phyloP scores from a whole-genome alignment of 1,140 invertebrate species.

The Lucilia cuprina region DNA sequence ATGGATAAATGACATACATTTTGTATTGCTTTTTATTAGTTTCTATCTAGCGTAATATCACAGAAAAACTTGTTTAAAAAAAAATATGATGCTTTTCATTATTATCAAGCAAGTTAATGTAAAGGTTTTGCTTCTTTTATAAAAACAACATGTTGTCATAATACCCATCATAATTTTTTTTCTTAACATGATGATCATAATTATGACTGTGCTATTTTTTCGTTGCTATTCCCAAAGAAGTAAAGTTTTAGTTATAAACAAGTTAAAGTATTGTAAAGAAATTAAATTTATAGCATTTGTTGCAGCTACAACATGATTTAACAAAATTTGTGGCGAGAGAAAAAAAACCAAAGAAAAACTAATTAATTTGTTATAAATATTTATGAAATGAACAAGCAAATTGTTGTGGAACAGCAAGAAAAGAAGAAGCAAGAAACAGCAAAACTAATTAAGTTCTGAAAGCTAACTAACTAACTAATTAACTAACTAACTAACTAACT shows the following conservation, averaged over 20 bases:
- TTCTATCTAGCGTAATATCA: not conserved
- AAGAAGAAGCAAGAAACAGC: too few relatives aligned
- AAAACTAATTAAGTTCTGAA: too few relatives aligned
- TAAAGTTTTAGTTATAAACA: not conserved
- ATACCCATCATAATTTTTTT: not conserved
- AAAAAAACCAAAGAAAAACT: too few relatives aligned
- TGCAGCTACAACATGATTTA: not conserved
- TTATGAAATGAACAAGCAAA: not conserved
- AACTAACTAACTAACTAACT: too few relatives aligned
- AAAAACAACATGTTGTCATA: not conserved
- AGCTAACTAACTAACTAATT: too few relatives aligned
- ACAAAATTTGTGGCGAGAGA: not conserved
- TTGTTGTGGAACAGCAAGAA: not conserved
- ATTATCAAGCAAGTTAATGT: too few relatives aligned
- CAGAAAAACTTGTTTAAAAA: not conserved
- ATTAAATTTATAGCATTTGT: not conserved
- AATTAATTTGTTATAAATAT: not conserved
- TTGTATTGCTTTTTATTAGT: not conserved
- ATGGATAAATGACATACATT: not conserved
- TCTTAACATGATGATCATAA: not conserved
- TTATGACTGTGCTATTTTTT: not conserved
- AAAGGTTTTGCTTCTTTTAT: not conserved
- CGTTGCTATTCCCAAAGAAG: not conserved
- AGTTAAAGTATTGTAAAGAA: not conserved
- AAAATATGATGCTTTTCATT: too few relatives aligned